Percentiles rank a stretch among this genome's conserved stretches.
phyloP scores from a whole-genome alignment of 1,140 invertebrate species.

The Monochamus saltuarius region DNA sequence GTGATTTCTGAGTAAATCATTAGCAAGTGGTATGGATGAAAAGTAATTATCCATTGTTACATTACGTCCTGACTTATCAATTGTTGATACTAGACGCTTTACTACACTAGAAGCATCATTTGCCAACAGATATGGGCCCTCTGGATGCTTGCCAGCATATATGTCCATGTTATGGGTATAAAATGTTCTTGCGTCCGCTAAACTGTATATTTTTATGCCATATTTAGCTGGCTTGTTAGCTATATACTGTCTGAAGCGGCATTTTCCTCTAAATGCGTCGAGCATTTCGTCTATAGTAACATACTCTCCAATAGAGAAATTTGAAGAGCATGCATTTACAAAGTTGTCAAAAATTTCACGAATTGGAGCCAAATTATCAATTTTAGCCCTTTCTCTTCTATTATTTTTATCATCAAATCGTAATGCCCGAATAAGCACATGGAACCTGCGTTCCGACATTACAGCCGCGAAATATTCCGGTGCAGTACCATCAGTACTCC shows the following conservation, averaged over 20 bases:
- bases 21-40: conserved; percentile 31
- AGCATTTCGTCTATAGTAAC: background rate
- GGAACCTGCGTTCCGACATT: no score
- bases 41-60: conserved; percentile 46
- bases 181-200: background rate
- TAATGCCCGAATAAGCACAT: no score
- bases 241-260: background rate
- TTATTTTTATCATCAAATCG: background rate
- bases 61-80: conserved; percentile 41
- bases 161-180: background rate
- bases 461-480: no score
- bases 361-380: background rate
- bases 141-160: background rate
- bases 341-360: background rate
- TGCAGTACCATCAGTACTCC: no score
- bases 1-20: conserved; percentile 29
- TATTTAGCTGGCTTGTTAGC: background rate
- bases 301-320: background rate
- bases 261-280: no score
- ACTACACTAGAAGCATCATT: conserved; percentile 34
- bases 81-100: conserved; percentile 33
- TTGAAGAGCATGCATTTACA: background rate
- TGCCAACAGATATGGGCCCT: background rate
- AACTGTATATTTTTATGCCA: background rate
- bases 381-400: background rate